Evolutionary conservation across 2,113 vertebrate genomes (phyloP), one percentile per base, ranked within the genome.

Genomic region (Collichthys lucidus): DNA sequence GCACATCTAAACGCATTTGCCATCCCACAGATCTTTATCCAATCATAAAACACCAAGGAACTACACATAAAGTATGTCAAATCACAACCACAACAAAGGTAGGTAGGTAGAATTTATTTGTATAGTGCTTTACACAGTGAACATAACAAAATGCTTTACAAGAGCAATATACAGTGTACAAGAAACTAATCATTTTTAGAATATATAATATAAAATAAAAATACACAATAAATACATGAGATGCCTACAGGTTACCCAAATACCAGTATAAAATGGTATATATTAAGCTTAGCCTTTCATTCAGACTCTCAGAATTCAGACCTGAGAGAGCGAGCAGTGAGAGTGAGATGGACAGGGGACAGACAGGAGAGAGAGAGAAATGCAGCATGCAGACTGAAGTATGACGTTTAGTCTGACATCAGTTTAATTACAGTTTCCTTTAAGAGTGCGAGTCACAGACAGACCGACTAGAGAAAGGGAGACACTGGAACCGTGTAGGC

Each of bases 381-480:
- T 55, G 60, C 14, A 65, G 61, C 53, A 24, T 44, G 40, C 31
- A 53, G 84, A 26, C 24, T 64, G 12, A 56, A 55, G 62, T 50
- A 35, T 74, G 60, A 67, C 55, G 49, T 84, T 59, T 71, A 75
- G 53, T 63, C 69, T 82, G 84, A 90, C 90, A 86, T 90, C 84
- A 67, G 82, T 80, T 44, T 62, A 88, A 88, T 89, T 88, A 57
- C 67, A 77, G 84, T 83, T 89, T 86, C 67, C 59, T 86, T 78
- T 59, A 84, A 80, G 29, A 85, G 84, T 47, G 19, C 9, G 29
- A 90, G 80, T 79, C 87, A 88, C 19, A 79, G n/a, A 31, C 76
- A 73, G 71, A 52, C 69, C 35, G 59, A 77, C 68, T 15, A 67
- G 64, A 78, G 82, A 62, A 47, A 75, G 70, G 29, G 74, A 80